A percentile compares a stretch with the other conserved stretches of the same genome.
Conservation (phyloP, 2,113 vertebrate species). For the Apodemus sylvaticus region DNA sequence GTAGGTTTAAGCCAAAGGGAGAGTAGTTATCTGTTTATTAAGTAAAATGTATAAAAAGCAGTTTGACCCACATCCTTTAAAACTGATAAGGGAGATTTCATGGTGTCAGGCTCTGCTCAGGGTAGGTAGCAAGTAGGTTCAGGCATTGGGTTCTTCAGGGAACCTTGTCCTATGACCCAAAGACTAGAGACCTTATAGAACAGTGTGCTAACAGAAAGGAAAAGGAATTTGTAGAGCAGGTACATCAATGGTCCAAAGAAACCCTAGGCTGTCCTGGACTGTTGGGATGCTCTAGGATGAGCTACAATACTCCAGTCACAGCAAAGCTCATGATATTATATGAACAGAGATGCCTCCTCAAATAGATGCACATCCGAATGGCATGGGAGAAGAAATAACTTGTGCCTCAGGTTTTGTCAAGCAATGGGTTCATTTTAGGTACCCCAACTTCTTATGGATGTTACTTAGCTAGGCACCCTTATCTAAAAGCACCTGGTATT, state of each 20-base stretch:
- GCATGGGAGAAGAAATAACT: neutral
- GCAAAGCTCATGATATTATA: neutral
- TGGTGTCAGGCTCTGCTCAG: neutral
- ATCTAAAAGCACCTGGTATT: conserved; percentile 43
- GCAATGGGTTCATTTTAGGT: conserved; percentile 25
- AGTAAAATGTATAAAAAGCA: conserved; percentile 45
- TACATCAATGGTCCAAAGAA: neutral
- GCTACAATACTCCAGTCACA: neutral
- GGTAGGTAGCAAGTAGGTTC: neutral
- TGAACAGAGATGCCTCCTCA: neutral
- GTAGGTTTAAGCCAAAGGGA: neutral
- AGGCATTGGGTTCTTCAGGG: neutral
- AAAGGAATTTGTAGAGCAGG: neutral
- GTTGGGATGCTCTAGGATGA: neutral
- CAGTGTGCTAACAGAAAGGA: neutral
- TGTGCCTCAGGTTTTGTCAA: neutral
- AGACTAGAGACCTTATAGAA: neutral
- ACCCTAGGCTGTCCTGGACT: neutral
- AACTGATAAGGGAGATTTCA: neutral
- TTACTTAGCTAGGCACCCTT: neutral
- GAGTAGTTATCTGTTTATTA: conserved; percentile 2
- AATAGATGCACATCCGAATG: neutral
- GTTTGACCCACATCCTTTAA: conserved; percentile 19
- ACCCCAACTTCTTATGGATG: neutral
- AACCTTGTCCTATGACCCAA: neutral